Evolutionary conservation across 2,797 vertebrate genomes (phyloP).

Genomic region (Manis pentadactyla): DNA sequence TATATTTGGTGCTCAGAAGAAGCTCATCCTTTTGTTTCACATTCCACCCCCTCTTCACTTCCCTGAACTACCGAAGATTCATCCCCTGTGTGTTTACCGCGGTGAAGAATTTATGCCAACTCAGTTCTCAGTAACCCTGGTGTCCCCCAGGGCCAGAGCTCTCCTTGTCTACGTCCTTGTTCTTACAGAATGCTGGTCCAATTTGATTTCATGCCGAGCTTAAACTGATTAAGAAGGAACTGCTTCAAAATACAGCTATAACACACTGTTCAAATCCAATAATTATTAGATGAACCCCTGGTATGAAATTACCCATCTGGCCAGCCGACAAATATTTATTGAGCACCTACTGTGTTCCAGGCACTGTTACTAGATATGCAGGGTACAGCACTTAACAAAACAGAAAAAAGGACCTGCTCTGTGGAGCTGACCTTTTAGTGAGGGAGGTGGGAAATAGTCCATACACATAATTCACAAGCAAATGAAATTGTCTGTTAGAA

Average conservation of each 20-base stretch:
- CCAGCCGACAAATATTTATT: neutral
- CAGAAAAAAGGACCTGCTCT: neutral
- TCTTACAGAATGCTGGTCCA: neutral
- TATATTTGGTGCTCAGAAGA: neutral
- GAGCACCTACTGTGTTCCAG: neutral
- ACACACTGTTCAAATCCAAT: neutral
- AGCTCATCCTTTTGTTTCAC: neutral
- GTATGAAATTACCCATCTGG: neutral
- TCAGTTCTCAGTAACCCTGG: neutral
- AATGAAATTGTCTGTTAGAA: neutral
- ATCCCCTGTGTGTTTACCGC: neutral
- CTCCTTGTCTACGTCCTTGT: neutral
- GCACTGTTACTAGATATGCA: neutral
- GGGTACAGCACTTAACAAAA: neutral
- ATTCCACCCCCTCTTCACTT: neutral
- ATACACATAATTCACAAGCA: neutral
- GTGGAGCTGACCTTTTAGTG: neutral
- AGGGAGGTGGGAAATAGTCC: neutral
- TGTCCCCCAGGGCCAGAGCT: neutral
- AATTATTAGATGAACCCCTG: neutral
- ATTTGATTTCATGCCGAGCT: slow-evolving; percentile 16
- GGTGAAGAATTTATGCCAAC: neutral
- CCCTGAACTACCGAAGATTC: neutral
- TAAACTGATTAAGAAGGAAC: neutral
- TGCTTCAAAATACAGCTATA: neutral